Evolutionary conservation across 2,113 vertebrate genomes (phyloP).

Genomic region (Lophius piscatorius): DNA sequence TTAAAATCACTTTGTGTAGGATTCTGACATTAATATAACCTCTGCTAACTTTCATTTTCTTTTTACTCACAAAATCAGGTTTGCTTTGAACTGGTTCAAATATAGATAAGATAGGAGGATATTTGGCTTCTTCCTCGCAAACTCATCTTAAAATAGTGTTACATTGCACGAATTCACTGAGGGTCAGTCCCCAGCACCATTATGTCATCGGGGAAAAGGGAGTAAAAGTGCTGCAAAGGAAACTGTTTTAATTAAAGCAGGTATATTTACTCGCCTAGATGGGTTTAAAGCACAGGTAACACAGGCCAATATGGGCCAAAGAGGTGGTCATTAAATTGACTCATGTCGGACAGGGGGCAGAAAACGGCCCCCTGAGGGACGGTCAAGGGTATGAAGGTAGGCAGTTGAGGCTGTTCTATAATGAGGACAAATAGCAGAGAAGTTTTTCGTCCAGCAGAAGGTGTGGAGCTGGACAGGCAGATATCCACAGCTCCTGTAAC

Average conservation of each 20-base stretch:
- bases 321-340: conserved; percentile 72
- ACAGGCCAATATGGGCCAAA: conserved; percentile 50
- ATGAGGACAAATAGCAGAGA: conserved; percentile 74
- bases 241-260: conserved; percentile 80
- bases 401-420: conserved; percentile 61
- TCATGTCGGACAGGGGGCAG: conserved; percentile 59
- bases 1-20: neutral
- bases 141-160: conserved; percentile 57
- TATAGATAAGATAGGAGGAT: conserved; percentile 21
- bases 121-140: conserved; percentile 31
- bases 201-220: conserved; percentile 63
- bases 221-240: conserved; percentile 51
- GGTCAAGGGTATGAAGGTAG: conserved; percentile 57
- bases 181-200: conserved; percentile 56
- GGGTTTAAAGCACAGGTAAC: conserved; percentile 62
- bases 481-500: conserved; percentile 49
- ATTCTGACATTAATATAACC: no score
- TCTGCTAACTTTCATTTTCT: no score
- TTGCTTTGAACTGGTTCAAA: no score
- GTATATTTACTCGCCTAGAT: conserved; percentile 75
- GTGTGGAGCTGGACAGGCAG: conserved; percentile 42
- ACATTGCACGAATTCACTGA: conserved; percentile 35
- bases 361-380: conserved; percentile 64
- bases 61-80: conserved; percentile 37
- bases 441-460: conserved; percentile 53